phyloP scores from a whole-genome alignment of 2,797 vertebrate species.

The Anguilla pacifica region DNA sequence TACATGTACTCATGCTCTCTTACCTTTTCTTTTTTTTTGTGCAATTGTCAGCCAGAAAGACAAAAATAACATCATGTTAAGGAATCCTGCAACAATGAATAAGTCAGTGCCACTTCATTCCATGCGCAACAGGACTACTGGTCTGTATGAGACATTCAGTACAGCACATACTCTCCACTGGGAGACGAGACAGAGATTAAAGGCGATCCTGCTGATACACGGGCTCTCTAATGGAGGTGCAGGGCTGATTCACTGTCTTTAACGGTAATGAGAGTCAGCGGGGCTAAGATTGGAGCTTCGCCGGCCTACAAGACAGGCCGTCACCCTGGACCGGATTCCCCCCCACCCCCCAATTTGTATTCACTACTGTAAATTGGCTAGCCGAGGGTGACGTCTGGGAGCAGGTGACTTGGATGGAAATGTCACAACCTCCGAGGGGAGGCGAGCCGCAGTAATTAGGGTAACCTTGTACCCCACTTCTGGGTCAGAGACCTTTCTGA shows the following conservation, averaged over 20 bases:
- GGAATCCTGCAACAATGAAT: not conserved
- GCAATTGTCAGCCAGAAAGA: not conserved
- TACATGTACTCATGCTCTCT: not conserved
- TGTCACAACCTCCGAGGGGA: constrained; percentile 34
- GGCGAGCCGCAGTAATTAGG: constrained; percentile 24
- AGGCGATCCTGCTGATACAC: not conserved
- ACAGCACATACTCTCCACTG: not conserved
- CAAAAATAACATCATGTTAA: not conserved
- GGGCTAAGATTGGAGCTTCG: not conserved
- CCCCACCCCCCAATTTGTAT: constrained; percentile 24
- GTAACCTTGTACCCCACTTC: constrained; percentile 32
- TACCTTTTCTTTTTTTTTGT: too few species aligned
- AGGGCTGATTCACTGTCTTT: not conserved
- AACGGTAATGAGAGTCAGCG: not conserved
- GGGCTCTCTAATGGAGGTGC: not conserved
- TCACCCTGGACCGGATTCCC: not conserved
- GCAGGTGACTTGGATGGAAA: constrained; percentile 33
- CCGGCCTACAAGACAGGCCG: not conserved
- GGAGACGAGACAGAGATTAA: not conserved
- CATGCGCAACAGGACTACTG: not conserved
- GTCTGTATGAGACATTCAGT: not conserved
- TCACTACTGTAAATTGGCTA: constrained; percentile 14
- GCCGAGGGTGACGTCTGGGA: not conserved
- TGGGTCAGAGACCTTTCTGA: constrained; percentile 24
- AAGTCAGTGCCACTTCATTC: not conserved